phyloP scores from a whole-genome alignment of 2,888 invertebrate genomes.

The Rhagonycha fulva region DNA sequence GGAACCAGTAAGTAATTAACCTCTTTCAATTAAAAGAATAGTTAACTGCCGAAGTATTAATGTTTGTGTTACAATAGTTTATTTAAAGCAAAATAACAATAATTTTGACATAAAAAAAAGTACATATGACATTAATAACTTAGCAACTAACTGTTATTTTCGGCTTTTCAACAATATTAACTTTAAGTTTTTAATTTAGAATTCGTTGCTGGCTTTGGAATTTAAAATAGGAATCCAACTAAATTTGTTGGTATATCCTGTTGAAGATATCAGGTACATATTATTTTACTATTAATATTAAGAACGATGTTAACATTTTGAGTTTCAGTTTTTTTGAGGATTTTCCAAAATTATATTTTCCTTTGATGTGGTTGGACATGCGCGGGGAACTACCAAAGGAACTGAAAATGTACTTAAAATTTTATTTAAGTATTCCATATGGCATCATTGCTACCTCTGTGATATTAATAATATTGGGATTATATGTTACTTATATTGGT shows the following conservation, averaged over 20 bases:
- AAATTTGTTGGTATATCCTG: constrained; percentile 73
- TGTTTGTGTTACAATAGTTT: no score
- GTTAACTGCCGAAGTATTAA: no score
- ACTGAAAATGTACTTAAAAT: background rate
- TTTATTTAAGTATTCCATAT: background rate
- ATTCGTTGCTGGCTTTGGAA: constrained; percentile 72
- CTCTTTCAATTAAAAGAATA: no score
- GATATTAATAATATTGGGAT: background rate
- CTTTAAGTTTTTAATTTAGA: constrained; percentile 49
- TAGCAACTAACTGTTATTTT: no score
- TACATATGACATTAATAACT: no score
- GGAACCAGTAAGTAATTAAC: constrained; percentile 63
- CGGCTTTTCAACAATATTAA: background rate
- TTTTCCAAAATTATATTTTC: constrained; percentile 71
- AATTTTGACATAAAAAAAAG: no score
- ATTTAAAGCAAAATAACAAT: no score
- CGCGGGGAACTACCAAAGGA: constrained; percentile 64
- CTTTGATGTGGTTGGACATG: constrained; percentile 79
- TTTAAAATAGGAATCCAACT: constrained; percentile 80
- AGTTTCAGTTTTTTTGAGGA: constrained; percentile 65
- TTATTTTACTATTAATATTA: no score
- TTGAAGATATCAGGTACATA: constrained; percentile 62
- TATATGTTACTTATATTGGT: no score
- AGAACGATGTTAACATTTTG: background rate
- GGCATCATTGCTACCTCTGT: background rate